phyloP scores from a whole-genome alignment of 2,888 invertebrate species.

The Cancer borealis region DNA sequence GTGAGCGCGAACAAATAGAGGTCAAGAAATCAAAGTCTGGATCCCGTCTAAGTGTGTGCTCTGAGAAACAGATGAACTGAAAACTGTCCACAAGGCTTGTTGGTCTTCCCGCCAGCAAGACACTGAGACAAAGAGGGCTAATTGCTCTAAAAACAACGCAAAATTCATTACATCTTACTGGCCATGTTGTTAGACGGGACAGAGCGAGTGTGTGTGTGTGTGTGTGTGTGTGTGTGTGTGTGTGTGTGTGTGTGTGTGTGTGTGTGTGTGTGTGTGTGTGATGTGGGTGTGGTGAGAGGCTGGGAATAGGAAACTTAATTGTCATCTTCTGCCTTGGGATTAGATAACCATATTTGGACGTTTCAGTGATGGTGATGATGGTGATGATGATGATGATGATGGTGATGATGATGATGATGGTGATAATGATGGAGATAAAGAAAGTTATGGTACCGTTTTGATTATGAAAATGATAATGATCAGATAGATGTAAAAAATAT shows the following conservation, averaged over 20 bases:
- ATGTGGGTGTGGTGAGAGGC: conserved; percentile 4
- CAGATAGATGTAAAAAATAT: not conserved
- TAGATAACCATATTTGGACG: not conserved
- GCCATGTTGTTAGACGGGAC: conserved; percentile 62
- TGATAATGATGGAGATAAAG: not conserved
- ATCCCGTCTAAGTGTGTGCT: conserved; percentile 62
- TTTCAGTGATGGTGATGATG: conserved; percentile 1
- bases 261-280: no score
- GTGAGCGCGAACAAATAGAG: conserved; percentile 55
- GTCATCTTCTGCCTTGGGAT: not conserved
- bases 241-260: not conserved
- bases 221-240: conserved; percentile 36
- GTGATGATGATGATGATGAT: conserved; percentile 24
- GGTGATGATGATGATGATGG: not conserved
- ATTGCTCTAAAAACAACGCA: conserved; percentile 76
- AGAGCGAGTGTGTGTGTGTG: conserved; percentile 29
- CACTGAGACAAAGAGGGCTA: conserved; percentile 75
- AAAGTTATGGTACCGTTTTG: not conserved
- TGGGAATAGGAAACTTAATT: not conserved
- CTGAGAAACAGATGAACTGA: conserved; percentile 74
- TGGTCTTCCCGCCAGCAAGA: conserved; percentile 73
- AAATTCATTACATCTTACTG: conserved; percentile 71
- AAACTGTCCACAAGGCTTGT: conserved; percentile 74
- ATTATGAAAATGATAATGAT: not conserved
- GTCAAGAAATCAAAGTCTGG: conserved; percentile 65